These are phyloP conservation scores for Hemiprocne comata DNA, from an alignment of 2,113 vertebrate species.

Conservation along the genomic window DNA sequence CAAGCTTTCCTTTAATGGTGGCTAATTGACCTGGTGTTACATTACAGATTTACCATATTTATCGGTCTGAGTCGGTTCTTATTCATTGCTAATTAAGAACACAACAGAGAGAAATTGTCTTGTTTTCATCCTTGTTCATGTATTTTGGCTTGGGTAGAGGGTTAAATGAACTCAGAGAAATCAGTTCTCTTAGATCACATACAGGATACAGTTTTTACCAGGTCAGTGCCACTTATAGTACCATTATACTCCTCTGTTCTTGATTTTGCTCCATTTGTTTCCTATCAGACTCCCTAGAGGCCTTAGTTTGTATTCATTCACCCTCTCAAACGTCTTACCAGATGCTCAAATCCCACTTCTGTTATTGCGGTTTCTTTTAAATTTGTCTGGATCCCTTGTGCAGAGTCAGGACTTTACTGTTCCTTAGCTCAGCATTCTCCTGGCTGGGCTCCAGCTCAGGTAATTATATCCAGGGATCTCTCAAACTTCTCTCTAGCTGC, in stretches of 20 bases:
- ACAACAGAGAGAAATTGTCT: background rate
- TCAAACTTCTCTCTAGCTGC: conserved; percentile 36
- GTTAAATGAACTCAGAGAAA: background rate
- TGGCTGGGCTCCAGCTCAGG: conserved; percentile 50
- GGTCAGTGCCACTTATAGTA: background rate
- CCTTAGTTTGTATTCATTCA: conserved; percentile 23
- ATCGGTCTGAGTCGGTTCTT: conserved; percentile 44
- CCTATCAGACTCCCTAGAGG: conserved; percentile 32
- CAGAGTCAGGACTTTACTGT: conserved; percentile 51
- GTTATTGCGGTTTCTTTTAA: conserved; percentile 57
- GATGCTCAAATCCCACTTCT: conserved; percentile 40
- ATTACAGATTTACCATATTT: conserved; percentile 21
- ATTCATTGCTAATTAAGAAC: background rate
- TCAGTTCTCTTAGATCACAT: background rate
- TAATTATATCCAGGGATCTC: conserved; percentile 47
- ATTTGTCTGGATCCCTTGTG: conserved; percentile 37
- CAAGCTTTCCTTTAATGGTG: background rate
- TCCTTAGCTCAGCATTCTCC: conserved; percentile 31
- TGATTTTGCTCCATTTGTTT: conserved; percentile 51
- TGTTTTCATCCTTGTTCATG: background rate
- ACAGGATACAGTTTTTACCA: background rate
- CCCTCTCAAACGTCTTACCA: conserved; percentile 47
- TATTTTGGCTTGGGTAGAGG: background rate
- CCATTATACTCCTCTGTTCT: background rate
- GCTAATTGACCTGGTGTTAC: background rate